phyloP scores from a whole-genome alignment of 1,140 invertebrate species.

The Oryzaephilus surinamensis region DNA sequence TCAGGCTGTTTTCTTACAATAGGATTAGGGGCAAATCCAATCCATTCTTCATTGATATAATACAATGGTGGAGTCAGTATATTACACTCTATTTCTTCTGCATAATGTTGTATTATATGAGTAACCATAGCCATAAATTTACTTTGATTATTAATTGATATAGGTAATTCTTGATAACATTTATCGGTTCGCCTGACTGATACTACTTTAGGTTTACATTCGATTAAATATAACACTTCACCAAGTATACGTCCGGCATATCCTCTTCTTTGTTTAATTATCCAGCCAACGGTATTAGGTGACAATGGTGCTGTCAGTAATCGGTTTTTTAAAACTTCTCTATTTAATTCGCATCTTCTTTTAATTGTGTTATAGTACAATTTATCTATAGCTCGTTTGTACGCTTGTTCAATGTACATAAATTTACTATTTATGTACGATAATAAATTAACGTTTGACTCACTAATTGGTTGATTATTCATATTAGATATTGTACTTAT shows the following conservation, averaged over 20 bases:
- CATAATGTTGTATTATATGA: conserved; percentile 2
- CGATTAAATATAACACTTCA: conserved; percentile 1
- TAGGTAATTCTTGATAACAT: conserved; percentile 1
- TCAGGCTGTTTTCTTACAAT: neutral
- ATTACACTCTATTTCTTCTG: neutral
- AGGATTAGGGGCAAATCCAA: conserved; percentile 1
- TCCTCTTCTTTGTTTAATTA: neutral
- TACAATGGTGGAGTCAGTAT: neutral
- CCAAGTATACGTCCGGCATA: conserved; percentile 1
- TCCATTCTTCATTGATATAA: neutral
- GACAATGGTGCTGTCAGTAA: neutral
- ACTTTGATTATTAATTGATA: neutral
- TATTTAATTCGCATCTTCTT: neutral
- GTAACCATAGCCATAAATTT: neutral
- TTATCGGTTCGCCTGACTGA: neutral
- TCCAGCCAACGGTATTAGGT: neutral
- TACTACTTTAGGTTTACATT: neutral
- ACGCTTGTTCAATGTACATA: conserved; percentile 4
- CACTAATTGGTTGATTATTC: neutral
- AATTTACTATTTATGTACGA: conserved; percentile 2
- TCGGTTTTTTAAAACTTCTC: neutral
- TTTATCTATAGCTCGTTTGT: neutral
- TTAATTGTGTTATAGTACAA: conserved; percentile 4
- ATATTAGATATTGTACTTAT: neutral
- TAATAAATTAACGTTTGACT: neutral